phyloP scores from a whole-genome alignment of 2,888 invertebrate genomes.

The Latrodectus elegans region DNA sequence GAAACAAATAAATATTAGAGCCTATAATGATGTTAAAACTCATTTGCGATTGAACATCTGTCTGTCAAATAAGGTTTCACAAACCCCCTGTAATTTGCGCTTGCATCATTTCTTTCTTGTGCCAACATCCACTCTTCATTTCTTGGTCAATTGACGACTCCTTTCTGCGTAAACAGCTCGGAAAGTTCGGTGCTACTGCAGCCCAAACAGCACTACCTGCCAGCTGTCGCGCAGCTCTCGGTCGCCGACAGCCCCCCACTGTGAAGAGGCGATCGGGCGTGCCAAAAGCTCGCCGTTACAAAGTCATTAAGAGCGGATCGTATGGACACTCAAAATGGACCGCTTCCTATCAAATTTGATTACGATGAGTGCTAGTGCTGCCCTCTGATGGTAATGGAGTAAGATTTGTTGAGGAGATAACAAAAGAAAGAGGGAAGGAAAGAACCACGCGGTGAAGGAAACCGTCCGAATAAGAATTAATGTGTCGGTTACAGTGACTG shows the following conservation, averaged over 20 bases:
- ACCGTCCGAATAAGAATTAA: too few relatives aligned
- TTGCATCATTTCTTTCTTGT: too few relatives aligned
- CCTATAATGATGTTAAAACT: too few relatives aligned
- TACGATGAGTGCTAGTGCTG: constrained; percentile 38
- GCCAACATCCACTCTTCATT: constrained; percentile 14
- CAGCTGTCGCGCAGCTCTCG: constrained; percentile 40
- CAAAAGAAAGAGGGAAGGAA: too few relatives aligned
- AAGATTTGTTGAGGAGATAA: neutral
- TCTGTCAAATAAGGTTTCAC: too few relatives aligned
- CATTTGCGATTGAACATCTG: too few relatives aligned
- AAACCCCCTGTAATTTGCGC: too few relatives aligned
- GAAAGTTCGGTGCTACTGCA: constrained; percentile 7
- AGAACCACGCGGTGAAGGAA: too few relatives aligned
- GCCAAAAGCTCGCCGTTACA: neutral
- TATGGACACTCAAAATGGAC: neutral
- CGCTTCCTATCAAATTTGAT: neutral
- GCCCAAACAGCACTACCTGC: constrained; percentile 2
- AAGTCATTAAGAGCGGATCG: neutral
- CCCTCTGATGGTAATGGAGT: constrained; percentile 25
- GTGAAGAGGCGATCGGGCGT: constrained; percentile 21
- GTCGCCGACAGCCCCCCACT: neutral
- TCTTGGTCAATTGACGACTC: constrained; percentile 45
- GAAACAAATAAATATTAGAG: too few relatives aligned
- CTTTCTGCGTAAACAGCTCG: neutral
- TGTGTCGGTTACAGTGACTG: too few relatives aligned